These are phyloP conservation scores for Ophion ellenae DNA, from an alignment of 2,888 invertebrate genomes.

Conservation along the genomic window DNA sequence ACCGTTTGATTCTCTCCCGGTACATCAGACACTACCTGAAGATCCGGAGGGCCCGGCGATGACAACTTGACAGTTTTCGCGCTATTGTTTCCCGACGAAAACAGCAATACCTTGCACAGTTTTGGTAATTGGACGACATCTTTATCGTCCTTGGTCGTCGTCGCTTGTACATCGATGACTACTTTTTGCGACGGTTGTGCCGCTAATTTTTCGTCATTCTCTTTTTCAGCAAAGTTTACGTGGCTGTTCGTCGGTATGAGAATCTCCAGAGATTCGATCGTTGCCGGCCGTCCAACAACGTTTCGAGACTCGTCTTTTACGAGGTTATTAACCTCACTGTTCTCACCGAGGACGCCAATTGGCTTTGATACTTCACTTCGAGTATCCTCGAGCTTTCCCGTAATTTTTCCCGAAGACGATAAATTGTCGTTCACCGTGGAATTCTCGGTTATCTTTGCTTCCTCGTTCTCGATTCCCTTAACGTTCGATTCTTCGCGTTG, in stretches of 20 bases:
- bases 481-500: slow-evolving; percentile 14
- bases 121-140: slow-evolving; percentile 46
- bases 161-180: neutral
- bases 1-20: slow-evolving; percentile 20
- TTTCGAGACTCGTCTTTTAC: slow-evolving; percentile 25
- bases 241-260: slow-evolving; percentile 14
- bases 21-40: slow-evolving; percentile 48
- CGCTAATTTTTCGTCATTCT: neutral
- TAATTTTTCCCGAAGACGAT: slow-evolving; percentile 21
- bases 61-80: slow-evolving; percentile 35
- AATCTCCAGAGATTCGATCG: slow-evolving; percentile 40
- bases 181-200: slow-evolving; percentile 20
- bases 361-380: slow-evolving; percentile 38
- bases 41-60: slow-evolving; percentile 36
- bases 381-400: slow-evolving; percentile 16
- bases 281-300: slow-evolving; percentile 27
- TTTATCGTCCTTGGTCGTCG: slow-evolving; percentile 24
- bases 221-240: slow-evolving; percentile 15
- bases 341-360: slow-evolving; percentile 15
- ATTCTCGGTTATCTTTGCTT: neutral
- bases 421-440: slow-evolving; percentile 6
- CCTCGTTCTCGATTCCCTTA: slow-evolving; percentile 17
- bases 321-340: slow-evolving; percentile 37
- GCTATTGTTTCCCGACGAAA: slow-evolving; percentile 29
- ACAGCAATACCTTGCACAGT: slow-evolving; percentile 22